Base-by-base conservation (phyloP, 2,113 vertebrate genomes). In the Pipa parva region DNA sequence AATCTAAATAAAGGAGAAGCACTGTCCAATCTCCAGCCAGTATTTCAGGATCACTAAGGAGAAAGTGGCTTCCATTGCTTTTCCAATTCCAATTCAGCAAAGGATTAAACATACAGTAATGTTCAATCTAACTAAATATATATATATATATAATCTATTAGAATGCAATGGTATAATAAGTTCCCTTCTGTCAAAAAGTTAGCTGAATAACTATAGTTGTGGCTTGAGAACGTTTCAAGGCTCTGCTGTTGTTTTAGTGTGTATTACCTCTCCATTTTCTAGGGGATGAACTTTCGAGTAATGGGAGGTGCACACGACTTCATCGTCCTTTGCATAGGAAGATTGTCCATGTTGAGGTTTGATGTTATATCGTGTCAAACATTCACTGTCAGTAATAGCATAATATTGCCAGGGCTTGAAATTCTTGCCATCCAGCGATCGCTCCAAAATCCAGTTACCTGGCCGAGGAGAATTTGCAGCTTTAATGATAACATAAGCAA, bases 231-330 rank as follows among this genome's bases (percentile, higher is more conserved):
- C 13, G 2, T 36, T 36, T 3, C 8, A 2, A 36, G 2, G 7
- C 13, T 36, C 7, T 36, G 31, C 13, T 36, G 31, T 7, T 12
- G 7, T 11, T 2, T 12, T 70, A 83, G 31, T n/a, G n/a, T n/a
- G n/a, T n/a, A n/a, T 86, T 89, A 99, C 97, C 95, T 99, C 97
- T 83, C 97, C 95, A 0, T 99, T 98, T 77, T 99, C 97, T 81
- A 99, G 84, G 3, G 97, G 97, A 46, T 96, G 95, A 59, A 99
- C 93, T 81, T 90, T 97, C 25, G 97, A 98, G 73, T 99, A 99
- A 78, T 92, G 96, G 1, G 97, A 97, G 10, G 96, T 99, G 72
- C 97, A 99, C 84, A 98, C 97, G 42, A 98, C 93, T 77, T 98
- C 96, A 73, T 99, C 89, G 29, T 99, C 97, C 60, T 85, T 88